Evolutionary conservation across 2,888 invertebrate genomes (phyloP), one percentile per base, ranked within the genome.

Genomic region (Neoaliturus tenellus): DNA sequence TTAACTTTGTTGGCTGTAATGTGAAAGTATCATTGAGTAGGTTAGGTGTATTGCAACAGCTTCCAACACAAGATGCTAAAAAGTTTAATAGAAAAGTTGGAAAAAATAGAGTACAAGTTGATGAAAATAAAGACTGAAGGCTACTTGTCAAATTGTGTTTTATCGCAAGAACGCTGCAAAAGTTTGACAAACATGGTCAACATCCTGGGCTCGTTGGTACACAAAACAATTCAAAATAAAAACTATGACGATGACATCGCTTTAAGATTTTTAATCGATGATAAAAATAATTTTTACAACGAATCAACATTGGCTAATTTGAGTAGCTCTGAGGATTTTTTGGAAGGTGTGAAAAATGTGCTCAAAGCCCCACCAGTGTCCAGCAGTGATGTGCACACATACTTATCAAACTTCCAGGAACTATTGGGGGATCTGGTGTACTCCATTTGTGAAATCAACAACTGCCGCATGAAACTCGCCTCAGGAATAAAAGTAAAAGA

Each of bases 31-130:
- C 12, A 39, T 39, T 8, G 12, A 39, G 17, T 14, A 44, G 44
- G 44, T 44, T 44, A 44, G 44, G 14, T 44, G 17, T 14, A 3
- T 14, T 3, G 17, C 12, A 6, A 44, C 12, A 44, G 4, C 44
- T 14, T 17, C 17, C 8, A 44, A 44, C 39, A 3, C 2, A 39
- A 67, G 73, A 85, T 85, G 58, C 82, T 85, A 67, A 35, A 80
- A 84, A 58, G 81, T 83, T 17, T 62, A 14, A 62, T 62, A 62
- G 62, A 62, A 5, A 62, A 62, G 62, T 31, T 62, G 14, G 62
- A 31, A 12, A 14, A 28, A 14, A 28, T 62, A 28, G 62, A 62
- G 31, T 25, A 17, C 14, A 62, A 62, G 31, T 28, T 62, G 31
- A 14, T 62, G 10, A 31, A 62, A 62, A 17, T 62, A 25, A 62